phyloP scores from a whole-genome alignment of 2,888 invertebrate species.

The Molanna angustata region DNA sequence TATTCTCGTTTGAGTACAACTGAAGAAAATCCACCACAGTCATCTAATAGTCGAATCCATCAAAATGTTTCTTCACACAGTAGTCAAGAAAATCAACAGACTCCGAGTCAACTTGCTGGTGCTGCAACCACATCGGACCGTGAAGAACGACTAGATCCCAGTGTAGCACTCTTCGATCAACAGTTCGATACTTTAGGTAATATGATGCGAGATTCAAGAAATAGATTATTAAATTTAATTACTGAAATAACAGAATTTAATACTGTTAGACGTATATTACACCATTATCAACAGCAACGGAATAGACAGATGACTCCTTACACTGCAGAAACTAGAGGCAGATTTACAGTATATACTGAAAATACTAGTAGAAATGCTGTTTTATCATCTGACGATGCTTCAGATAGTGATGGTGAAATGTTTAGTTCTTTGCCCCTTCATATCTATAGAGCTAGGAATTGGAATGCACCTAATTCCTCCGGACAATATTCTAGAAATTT shows the following conservation, averaged over 20 bases:
- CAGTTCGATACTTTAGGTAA: conserved; percentile 51
- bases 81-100: conserved; percentile 13
- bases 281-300: conserved; percentile 8
- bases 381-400: conserved; percentile 23
- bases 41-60: too few relatives aligned
- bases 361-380: not conserved
- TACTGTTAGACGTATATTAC: conserved; percentile 12
- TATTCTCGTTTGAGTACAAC: not conserved
- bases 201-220: conserved; percentile 51
- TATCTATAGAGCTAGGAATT: conserved; percentile 19
- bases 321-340: not conserved
- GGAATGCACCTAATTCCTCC: conserved; percentile 2
- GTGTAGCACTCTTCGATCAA: conserved; percentile 35
- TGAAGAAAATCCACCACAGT: conserved; percentile 1
- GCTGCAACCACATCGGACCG: conserved; percentile 19
- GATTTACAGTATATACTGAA: not conserved
- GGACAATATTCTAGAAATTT: not conserved
- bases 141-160: conserved; percentile 1
- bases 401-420: conserved; percentile 26
- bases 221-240: conserved; percentile 48
- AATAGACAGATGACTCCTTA: not conserved
- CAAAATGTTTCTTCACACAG: too few relatives aligned
- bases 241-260: conserved; percentile 45
- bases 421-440: conserved; percentile 26
- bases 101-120: conserved; percentile 27